Conservation (phyloP, 2,888 invertebrate species). For the Anticlea derivata region DNA sequence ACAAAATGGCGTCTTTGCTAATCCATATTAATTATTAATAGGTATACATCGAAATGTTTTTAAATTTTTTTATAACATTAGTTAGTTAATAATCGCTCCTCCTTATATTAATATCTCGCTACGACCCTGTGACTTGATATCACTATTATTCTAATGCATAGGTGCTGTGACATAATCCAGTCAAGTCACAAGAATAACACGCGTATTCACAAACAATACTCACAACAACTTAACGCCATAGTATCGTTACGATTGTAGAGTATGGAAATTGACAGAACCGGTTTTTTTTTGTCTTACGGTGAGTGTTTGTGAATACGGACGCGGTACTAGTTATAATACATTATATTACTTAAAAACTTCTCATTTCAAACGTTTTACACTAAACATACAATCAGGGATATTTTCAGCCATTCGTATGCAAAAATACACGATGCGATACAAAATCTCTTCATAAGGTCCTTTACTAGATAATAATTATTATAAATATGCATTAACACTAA, state of each 20-base stretch:
- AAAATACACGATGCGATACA: slow-evolving; percentile 66
- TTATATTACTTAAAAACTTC: slow-evolving; percentile 29
- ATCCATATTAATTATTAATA: too few relatives aligned
- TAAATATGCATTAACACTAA: slow-evolving; percentile 58
- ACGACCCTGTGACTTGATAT: slow-evolving; percentile 39
- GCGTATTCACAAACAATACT: slow-evolving; percentile 11
- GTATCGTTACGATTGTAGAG: too few relatives aligned
- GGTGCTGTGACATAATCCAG: slow-evolving; percentile 26
- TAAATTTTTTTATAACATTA: not conserved
- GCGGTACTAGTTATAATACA: slow-evolving; percentile 24
- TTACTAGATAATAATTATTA: slow-evolving; percentile 44
- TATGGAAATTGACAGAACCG: too few relatives aligned
- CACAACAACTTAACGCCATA: not conserved
- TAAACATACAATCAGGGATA: slow-evolving; percentile 27
- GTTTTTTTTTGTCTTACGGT: too few relatives aligned
- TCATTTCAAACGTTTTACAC: slow-evolving; percentile 24
- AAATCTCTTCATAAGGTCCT: slow-evolving; percentile 69
- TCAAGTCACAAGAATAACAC: slow-evolving; percentile 30
- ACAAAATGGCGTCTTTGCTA: slow-evolving; percentile 9
- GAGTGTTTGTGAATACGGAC: slow-evolving; percentile 7
- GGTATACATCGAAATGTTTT: too few relatives aligned
- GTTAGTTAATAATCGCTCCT: slow-evolving; percentile 26
- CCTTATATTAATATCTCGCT: slow-evolving; percentile 32
- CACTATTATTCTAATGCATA: slow-evolving; percentile 25
- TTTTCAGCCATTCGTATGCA: slow-evolving; percentile 54